Conservation (phyloP, 2,797 vertebrate species). For the Ctenosaura bakeri region DNA sequence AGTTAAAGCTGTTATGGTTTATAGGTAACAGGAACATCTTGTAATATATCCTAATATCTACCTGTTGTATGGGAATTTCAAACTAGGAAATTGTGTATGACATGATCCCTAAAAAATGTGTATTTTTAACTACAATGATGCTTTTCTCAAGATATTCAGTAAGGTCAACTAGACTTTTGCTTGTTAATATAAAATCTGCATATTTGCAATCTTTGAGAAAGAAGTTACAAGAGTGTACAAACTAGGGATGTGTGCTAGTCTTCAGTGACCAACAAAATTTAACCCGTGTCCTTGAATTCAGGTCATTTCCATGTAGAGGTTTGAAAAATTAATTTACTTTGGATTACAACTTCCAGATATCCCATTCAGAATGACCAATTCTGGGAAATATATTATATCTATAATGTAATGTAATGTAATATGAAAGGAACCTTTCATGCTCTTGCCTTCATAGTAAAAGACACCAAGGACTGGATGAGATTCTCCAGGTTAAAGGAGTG, state of each 20-base stretch:
- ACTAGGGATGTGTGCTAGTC: background rate
- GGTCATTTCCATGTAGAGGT: background rate
- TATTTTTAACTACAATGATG: background rate
- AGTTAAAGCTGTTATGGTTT: too few relatives aligned
- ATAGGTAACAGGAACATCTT: background rate
- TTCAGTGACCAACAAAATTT: background rate
- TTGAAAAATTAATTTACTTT: background rate
- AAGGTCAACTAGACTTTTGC: background rate
- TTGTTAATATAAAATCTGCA: background rate
- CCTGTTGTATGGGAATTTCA: background rate
- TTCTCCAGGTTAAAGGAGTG: too few relatives aligned
- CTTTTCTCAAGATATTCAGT: background rate
- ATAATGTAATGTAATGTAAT: too few relatives aligned
- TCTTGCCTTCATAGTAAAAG: background rate
- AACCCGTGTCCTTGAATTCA: background rate
- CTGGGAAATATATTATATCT: background rate
- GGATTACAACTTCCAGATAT: background rate
- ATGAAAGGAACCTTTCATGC: background rate
- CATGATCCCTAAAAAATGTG: background rate
- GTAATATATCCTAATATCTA: background rate
- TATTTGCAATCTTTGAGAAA: background rate
- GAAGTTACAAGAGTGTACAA: background rate
- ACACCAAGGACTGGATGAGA: background rate
- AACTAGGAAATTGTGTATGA: background rate
- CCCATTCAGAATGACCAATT: background rate